phyloP scores from a whole-genome alignment of 2,888 invertebrate species.

The Harpagoxenus sublaevis region DNA sequence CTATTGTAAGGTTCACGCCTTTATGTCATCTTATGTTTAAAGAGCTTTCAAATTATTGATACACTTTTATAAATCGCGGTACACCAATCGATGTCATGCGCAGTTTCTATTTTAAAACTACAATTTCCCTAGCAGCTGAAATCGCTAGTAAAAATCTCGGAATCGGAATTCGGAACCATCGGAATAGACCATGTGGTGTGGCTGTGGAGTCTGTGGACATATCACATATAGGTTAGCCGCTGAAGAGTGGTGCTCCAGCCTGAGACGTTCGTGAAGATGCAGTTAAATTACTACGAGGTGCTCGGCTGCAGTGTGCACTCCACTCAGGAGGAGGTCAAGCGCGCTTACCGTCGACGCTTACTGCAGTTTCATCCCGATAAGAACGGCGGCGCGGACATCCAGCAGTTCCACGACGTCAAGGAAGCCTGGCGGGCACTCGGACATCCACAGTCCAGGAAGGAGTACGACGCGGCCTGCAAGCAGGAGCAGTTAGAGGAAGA shows the following conservation, averaged over 20 bases:
- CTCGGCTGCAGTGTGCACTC: conserved; percentile 88
- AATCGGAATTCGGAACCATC: too few species aligned
- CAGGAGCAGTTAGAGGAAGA: conserved; percentile 88
- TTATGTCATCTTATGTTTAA: too few species aligned
- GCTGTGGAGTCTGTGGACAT: too few species aligned
- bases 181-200: too few species aligned
- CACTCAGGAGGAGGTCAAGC: conserved; percentile 88
- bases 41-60: too few species aligned
- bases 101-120: too few species aligned
- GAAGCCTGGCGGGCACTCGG: conserved; percentile 91
- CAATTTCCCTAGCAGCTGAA: too few species aligned
- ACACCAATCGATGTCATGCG: too few species aligned
- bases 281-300: conserved; percentile 87
- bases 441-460: conserved; percentile 88
- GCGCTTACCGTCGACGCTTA: conserved; percentile 88
- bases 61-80: too few species aligned
- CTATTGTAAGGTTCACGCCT: too few species aligned
- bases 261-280: background rate
- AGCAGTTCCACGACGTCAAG: conserved; percentile 88
- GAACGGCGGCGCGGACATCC: conserved; percentile 74
- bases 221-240: background rate
- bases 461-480: conserved; percentile 89
- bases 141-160: too few species aligned
- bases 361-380: conserved; percentile 90
- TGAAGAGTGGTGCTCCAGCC: background rate